These are phyloP conservation scores for Hippopotamus amphibius DNA, from an alignment of 2,113 vertebrate species.

Conservation along the genomic window DNA sequence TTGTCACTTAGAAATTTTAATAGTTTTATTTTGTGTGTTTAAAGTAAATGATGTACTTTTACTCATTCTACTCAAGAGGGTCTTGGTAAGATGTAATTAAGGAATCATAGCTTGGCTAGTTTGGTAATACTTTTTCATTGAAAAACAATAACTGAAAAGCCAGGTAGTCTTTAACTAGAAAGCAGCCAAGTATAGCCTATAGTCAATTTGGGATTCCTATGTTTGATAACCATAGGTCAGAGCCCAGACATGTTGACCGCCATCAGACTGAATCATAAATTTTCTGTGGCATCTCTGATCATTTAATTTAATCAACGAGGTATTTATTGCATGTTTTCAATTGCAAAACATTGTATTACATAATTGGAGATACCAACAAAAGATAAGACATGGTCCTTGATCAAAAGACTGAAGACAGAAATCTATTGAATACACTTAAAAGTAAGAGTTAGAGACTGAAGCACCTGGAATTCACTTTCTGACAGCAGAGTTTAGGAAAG, in stretches of 20 bases:
- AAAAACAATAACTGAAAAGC: neutral
- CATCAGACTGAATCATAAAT: neutral
- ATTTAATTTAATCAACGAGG: constrained; percentile 39
- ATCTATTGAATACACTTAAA: neutral
- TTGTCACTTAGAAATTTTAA: neutral
- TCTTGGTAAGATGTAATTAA: constrained; percentile 46
- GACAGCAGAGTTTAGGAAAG: neutral
- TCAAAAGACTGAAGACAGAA: neutral
- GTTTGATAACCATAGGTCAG: neutral
- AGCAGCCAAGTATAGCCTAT: neutral
- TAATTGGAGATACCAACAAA: neutral
- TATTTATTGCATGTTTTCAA: neutral
- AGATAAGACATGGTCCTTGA: neutral
- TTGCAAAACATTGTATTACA: neutral
- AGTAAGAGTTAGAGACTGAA: neutral
- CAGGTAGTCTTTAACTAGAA: neutral
- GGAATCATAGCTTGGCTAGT: neutral
- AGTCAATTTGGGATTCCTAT: neutral
- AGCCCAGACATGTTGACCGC: neutral
- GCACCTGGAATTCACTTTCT: neutral
- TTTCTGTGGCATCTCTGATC: neutral
- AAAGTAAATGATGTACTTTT: neutral
- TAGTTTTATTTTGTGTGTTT: neutral
- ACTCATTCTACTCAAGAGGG: neutral
- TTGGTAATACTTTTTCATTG: neutral